Evolutionary conservation across 2,888 invertebrate genomes (phyloP).

Genomic region (Arrhopalites spinosus): DNA sequence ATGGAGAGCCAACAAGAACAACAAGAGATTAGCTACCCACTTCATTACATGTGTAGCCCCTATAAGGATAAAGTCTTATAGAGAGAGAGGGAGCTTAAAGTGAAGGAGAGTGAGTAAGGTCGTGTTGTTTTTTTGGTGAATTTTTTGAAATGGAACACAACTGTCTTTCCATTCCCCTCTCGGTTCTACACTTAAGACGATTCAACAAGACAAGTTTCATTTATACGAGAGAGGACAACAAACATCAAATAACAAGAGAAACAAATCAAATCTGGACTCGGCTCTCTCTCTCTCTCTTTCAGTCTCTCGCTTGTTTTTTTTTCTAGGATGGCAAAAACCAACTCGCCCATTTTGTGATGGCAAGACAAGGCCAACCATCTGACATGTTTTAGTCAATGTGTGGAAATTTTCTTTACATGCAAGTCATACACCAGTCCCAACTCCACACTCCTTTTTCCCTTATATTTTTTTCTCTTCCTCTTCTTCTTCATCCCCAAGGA

Average conservation of each 20-base stretch:
- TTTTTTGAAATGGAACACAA: background rate
- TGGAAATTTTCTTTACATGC: no score
- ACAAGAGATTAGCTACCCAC: slow-evolving; percentile 11
- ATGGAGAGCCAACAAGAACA: background rate
- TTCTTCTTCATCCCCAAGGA: background rate
- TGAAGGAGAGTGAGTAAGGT: slow-evolving; percentile 12
- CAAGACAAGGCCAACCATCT: no score
- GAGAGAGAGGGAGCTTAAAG: background rate
- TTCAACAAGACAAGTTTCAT: no score
- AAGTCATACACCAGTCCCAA: no score
- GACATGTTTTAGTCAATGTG: no score
- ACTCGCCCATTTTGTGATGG: no score
- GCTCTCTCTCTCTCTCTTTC: background rate
- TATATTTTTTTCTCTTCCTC: background rate
- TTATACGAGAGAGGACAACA: no score
- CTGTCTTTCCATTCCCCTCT: background rate
- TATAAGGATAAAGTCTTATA: no score
- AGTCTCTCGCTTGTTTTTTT: background rate
- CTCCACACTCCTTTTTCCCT: no score
- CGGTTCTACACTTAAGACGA: background rate
- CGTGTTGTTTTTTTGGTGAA: background rate
- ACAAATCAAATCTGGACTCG: background rate
- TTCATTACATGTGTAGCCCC: no score
- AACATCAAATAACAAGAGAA: no score
- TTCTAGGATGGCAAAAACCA: background rate